phyloP scores from a whole-genome alignment of 2,888 invertebrate species.

The Polietes domitor region DNA sequence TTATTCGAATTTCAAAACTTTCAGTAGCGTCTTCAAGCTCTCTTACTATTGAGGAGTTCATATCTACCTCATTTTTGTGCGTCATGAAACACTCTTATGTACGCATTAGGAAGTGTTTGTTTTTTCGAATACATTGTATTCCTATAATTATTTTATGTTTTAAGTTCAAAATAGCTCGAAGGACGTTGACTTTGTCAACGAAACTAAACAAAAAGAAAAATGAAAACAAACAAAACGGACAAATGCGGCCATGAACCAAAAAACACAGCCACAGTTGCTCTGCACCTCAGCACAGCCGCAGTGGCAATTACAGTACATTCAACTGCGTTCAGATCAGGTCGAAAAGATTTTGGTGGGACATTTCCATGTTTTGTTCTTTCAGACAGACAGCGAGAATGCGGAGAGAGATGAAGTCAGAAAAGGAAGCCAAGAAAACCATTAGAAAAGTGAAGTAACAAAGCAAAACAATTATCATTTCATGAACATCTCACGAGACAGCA shows the following conservation, averaged over 20 bases:
- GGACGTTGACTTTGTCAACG: too few species aligned
- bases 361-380: slow-evolving; percentile 11
- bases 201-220: neutral
- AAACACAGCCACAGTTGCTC: neutral
- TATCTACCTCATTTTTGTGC: too few species aligned
- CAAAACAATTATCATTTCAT: slow-evolving; percentile 38
- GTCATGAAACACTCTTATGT: too few species aligned
- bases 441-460: neutral
- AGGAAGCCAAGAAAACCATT: slow-evolving; percentile 3
- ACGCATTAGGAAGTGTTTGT: too few species aligned
- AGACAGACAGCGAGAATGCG: too few species aligned
- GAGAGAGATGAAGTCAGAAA: slow-evolving; percentile 22
- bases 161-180: too few species aligned
- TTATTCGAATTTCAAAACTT: too few species aligned
- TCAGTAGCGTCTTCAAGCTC: too few species aligned
- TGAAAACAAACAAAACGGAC: too few species aligned
- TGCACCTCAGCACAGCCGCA: neutral
- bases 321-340: slow-evolving; percentile 30
- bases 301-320: slow-evolving; percentile 60
- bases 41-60: too few species aligned
- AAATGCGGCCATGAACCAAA: slow-evolving; percentile 16
- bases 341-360: slow-evolving; percentile 35
- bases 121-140: too few species aligned
- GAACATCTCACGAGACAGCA: neutral
- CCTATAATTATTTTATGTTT: too few species aligned